Percentiles rank a stretch among this genome's conserved stretches.
These are phyloP conservation scores for Leuciscus waleckii DNA, from an alignment of 2,797 vertebrate species.

Conservation along the genomic window DNA sequence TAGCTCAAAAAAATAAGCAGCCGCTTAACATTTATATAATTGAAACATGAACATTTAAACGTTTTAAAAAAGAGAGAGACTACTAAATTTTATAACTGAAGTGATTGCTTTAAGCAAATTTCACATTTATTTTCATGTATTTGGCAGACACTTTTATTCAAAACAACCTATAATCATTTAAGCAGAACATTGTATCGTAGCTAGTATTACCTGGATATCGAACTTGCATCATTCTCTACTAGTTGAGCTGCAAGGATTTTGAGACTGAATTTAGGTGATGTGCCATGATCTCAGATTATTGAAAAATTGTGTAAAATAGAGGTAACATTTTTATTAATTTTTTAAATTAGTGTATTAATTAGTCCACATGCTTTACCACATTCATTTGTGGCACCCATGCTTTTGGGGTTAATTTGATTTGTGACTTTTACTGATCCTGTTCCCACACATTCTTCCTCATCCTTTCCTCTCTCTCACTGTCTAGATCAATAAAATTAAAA, in stretches of 20 bases:
- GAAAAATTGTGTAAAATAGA: not conserved
- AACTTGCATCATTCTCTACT: not conserved
- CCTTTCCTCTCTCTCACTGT: not conserved
- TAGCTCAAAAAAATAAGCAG: not conserved
- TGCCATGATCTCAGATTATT: not conserved
- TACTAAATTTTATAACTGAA: not conserved
- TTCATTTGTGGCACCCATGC: not conserved
- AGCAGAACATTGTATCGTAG: not conserved
- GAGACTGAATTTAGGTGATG: not conserved
- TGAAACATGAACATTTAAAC: not conserved
- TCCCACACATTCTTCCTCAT: not conserved
- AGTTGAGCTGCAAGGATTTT: not conserved
- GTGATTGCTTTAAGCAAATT: not conserved
- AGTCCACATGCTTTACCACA: not conserved
- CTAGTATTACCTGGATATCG: not conserved
- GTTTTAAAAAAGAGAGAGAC: not conserved
- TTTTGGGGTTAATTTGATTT: not conserved
- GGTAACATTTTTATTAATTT: no score
- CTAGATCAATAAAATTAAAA: not conserved
- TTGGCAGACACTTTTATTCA: not conserved
- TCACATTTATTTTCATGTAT: not conserved
- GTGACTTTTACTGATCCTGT: not conserved
- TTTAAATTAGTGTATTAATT: not conserved
- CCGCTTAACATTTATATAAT: not conserved
- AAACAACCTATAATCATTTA: not conserved